Conservation (phyloP, 2,797 vertebrate genomes). For the Sebastes glaucus region DNA sequence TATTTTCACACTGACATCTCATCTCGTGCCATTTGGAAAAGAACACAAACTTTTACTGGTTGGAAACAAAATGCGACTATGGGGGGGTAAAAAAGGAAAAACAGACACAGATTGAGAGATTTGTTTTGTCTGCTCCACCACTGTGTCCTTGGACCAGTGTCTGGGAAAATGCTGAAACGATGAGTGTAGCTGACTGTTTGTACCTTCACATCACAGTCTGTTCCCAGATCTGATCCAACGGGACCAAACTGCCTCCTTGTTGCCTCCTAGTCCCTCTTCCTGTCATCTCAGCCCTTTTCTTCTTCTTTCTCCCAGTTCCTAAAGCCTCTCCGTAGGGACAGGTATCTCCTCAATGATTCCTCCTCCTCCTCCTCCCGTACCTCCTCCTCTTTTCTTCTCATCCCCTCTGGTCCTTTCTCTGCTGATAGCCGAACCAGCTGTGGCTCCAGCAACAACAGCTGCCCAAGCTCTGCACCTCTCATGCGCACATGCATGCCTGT, state of each 20-base stretch:
- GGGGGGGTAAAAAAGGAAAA: background rate
- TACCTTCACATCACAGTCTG: slow-evolving; percentile 33
- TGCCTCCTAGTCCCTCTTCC: slow-evolving; percentile 12
- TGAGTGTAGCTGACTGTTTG: slow-evolving; percentile 20
- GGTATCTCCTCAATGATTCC: slow-evolving; percentile 50
- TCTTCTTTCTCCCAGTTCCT: slow-evolving; percentile 22
- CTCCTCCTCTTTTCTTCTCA: slow-evolving; percentile 36
- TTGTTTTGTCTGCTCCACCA: slow-evolving; percentile 56
- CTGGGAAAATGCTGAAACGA: slow-evolving; percentile 41
- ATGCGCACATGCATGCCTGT: slow-evolving; percentile 23
- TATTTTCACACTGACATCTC: slow-evolving; percentile 5
- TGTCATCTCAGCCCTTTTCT: slow-evolving; percentile 8
- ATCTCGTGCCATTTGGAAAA: background rate
- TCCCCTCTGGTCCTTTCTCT: slow-evolving; percentile 35
- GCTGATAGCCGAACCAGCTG: slow-evolving; percentile 72
- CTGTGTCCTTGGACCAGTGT: slow-evolving; percentile 44
- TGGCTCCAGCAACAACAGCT: slow-evolving; percentile 51
- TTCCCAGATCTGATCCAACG: slow-evolving; percentile 45
- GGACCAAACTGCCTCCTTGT: slow-evolving; percentile 20
- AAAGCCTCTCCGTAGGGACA: slow-evolving; percentile 39
- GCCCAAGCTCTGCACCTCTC: slow-evolving; percentile 38
- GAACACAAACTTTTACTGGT: background rate
- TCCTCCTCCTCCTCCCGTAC: slow-evolving; percentile 30
- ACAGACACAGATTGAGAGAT: slow-evolving; percentile 6
- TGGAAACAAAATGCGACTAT: background rate